Conservation (phyloP, 2,113 vertebrate genomes). For the Crocuta crocuta region DNA sequence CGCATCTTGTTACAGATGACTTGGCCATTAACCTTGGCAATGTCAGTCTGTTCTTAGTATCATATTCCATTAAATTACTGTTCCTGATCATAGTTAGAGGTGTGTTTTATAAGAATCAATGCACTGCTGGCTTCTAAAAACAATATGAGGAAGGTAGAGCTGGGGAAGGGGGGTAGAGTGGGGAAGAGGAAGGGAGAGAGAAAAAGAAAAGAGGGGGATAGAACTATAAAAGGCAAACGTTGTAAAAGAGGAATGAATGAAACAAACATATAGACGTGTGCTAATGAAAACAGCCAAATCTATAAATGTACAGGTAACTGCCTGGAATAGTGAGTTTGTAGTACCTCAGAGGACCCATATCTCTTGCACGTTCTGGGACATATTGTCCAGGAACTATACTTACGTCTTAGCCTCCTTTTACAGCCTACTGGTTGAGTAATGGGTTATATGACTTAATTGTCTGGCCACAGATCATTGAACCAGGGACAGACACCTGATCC, state of each 20-base stretch:
- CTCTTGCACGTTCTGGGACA: neutral
- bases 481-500: neutral
- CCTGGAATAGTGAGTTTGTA: neutral
- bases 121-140: conserved; percentile 44
- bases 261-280: neutral
- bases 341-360: neutral
- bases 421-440: neutral
- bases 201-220: neutral
- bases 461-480: neutral
- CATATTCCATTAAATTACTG: conserved; percentile 18
- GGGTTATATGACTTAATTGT: neutral
- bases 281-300: neutral
- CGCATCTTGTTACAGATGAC: conserved; percentile 48
- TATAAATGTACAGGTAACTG: neutral
- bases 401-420: neutral
- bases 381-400: neutral
- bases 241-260: neutral
- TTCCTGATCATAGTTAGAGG: conserved; percentile 14
- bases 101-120: conserved; percentile 42
- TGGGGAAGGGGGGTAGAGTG: neutral
- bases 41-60: conserved; percentile 49
- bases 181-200: neutral
- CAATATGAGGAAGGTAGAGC: neutral
- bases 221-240: neutral
- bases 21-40: conserved; percentile 66